Base-by-base conservation (phyloP, 2,113 vertebrate genomes). In the Coturnix japonica region DNA sequence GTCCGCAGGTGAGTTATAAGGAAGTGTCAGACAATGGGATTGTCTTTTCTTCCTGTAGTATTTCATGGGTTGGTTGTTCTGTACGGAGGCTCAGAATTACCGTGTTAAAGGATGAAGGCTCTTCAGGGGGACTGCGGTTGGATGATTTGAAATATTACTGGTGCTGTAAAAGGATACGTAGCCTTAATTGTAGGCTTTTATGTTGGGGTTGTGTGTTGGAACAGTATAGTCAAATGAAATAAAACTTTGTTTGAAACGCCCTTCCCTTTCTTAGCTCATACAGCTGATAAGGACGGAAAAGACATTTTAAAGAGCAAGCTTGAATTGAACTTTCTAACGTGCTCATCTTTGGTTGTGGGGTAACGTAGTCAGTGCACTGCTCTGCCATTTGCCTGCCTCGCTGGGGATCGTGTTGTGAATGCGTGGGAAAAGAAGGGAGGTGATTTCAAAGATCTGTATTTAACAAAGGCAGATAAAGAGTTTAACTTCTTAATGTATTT, bases 401-500 rank as follows among this genome's bases (percentile, higher is more conserved):
- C 87, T 37, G 30, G 54, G 75, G 63, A 78, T 63, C 56, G 1
- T 8, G 3, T 23, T 43, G 57, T n/a, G 70, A 51, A 35, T 53
- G 43, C 63, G 12, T 3, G 30, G 71, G 78, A 12, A 25, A 46
- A 71, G 44, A 71, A 72, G 57, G 76, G 63, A 84, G 83, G 66
- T 57, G 9, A 0, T 35, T 73, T 90, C 73, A 65, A 53, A 81
- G 87, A 77, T 87, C 85, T 88, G 49, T 89, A 81, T 81, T 93
- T 90, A 94, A 94, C 74, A 91, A 81, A 90, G 94, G 81, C 95
- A 89, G 94, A 93, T 74, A 19, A 86, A 94, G 91, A 88, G 74
- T 71, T 54, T 41, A 85, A 66, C 78, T 95, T 90, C 85, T 79
- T 91, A 78, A 83, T 93, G 8, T 85, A 60, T 89, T 92, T 90